Evolutionary conservation across 2,113 vertebrate genomes (phyloP).

Genomic region (Chaenocephalus aceratus): DNA sequence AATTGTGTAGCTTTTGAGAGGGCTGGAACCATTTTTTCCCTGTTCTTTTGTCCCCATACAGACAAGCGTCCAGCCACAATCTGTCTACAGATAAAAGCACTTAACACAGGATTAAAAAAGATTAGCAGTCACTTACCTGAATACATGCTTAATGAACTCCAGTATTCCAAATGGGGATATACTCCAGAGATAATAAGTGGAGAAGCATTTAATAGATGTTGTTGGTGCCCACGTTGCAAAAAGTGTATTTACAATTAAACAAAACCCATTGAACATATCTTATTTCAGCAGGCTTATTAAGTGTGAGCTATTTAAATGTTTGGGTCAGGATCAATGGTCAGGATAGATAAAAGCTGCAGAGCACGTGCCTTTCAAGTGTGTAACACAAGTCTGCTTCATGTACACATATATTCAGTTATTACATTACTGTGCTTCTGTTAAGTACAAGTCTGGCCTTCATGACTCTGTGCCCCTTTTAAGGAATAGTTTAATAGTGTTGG

Average conservation of each 20-base stretch:
- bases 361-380: conserved; percentile 67
- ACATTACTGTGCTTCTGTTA: not conserved
- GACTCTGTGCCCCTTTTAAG: not conserved
- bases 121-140: conserved; percentile 74
- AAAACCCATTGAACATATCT: conserved; percentile 4
- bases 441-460: not conserved
- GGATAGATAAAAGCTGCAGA: conserved; percentile 41
- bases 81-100: conserved; percentile 68
- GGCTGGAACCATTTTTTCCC: conserved; percentile 29
- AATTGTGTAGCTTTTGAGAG: not conserved
- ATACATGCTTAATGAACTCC: conserved; percentile 52
- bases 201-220: conserved; percentile 20
- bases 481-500: not conserved
- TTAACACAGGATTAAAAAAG: conserved; percentile 73
- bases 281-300: conserved; percentile 22
- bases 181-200: conserved; percentile 27
- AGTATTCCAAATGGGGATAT: conserved; percentile 50
- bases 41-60: conserved; percentile 25
- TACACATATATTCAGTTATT: not conserved
- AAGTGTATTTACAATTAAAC: conserved; percentile 34
- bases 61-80: conserved; percentile 53
- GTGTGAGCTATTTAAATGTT: conserved; percentile 16
- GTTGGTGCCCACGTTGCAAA: conserved; percentile 19
- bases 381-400: conserved; percentile 29
- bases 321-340: conserved; percentile 12